Percentiles rank a stretch among this genome's conserved stretches.
phyloP scores from a whole-genome alignment of 2,888 invertebrate species.

The Synergus itoensis region DNA sequence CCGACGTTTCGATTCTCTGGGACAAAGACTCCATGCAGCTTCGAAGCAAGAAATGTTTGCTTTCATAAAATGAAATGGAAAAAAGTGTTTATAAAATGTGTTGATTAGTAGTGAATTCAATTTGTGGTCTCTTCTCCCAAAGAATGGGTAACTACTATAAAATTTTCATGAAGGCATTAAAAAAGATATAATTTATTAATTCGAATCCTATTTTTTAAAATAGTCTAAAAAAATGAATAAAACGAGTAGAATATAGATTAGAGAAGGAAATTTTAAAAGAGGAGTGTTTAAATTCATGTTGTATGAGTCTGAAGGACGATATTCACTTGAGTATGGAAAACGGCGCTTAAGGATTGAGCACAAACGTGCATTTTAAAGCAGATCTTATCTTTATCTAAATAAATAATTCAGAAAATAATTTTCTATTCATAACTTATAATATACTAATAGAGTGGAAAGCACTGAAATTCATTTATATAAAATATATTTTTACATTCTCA shows the following conservation, averaged over 20 bases:
- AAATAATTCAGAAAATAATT: background rate
- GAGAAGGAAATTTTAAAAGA: background rate
- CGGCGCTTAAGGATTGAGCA: background rate
- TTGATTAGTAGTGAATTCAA: background rate
- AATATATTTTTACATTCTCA: background rate
- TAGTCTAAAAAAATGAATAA: background rate
- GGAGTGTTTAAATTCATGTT: background rate
- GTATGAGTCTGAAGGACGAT: background rate
- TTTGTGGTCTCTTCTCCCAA: background rate
- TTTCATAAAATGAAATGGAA: background rate
- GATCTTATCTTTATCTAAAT: background rate
- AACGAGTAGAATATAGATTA: background rate
- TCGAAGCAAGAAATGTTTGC: background rate
- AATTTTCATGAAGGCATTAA: background rate
- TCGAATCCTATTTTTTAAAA: background rate
- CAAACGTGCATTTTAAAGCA: background rate
- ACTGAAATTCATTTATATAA: no score
- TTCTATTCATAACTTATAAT: background rate
- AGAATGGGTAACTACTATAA: background rate
- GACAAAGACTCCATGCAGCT: slow-evolving; percentile 3
- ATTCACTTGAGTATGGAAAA: background rate
- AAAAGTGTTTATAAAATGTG: slow-evolving; percentile 4
- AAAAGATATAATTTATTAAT: background rate
- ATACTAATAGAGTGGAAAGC: no score
- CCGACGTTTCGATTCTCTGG: slow-evolving; percentile 22